Percentiles rank a stretch among this genome's conserved stretches.
These are phyloP conservation scores for Cyanocitta stelleri DNA, from an alignment of 2,113 vertebrate species.

Conservation along the genomic window DNA sequence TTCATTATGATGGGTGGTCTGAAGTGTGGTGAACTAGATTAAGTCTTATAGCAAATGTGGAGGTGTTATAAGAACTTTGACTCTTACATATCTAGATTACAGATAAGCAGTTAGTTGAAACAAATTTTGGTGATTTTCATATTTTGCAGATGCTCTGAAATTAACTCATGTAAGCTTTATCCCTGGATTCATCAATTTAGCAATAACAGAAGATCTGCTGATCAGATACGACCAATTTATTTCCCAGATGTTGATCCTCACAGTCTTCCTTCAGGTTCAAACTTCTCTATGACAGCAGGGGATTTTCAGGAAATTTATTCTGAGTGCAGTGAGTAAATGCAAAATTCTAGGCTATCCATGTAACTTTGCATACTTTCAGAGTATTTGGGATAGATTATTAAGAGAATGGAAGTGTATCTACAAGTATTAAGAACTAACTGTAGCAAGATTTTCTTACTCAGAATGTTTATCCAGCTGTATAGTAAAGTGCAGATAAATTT, in stretches of 20 bases:
- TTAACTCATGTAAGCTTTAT: conserved; percentile 90
- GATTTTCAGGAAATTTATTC: conserved; percentile 97
- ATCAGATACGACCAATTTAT: conserved; percentile 89
- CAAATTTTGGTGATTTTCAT: conserved; percentile 36
- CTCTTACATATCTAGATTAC: background rate
- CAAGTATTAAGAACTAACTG: background rate
- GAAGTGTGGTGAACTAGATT: background rate
- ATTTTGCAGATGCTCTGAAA: conserved; percentile 89
- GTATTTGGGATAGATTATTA: background rate
- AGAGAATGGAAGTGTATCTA: background rate
- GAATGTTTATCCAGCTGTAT: background rate
- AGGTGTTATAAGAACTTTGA: background rate
- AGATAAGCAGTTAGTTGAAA: conserved; percentile 18
- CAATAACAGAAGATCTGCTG: conserved; percentile 92
- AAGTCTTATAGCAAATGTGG: background rate
- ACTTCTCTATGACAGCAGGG: conserved; percentile 98
- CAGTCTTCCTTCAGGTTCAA: conserved; percentile 84
- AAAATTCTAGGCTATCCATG: background rate
- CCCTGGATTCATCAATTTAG: conserved; percentile 99
- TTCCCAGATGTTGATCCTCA: conserved; percentile 96
- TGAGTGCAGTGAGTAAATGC: conserved; percentile 80
- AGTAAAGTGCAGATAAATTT: background rate
- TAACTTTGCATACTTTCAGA: background rate
- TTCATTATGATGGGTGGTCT: background rate
- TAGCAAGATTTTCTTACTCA: background rate